Percentiles rank a stretch among this genome's conserved stretches.
phyloP scores from a whole-genome alignment of 2,113 vertebrate genomes.

The Lamprotornis superbus region DNA sequence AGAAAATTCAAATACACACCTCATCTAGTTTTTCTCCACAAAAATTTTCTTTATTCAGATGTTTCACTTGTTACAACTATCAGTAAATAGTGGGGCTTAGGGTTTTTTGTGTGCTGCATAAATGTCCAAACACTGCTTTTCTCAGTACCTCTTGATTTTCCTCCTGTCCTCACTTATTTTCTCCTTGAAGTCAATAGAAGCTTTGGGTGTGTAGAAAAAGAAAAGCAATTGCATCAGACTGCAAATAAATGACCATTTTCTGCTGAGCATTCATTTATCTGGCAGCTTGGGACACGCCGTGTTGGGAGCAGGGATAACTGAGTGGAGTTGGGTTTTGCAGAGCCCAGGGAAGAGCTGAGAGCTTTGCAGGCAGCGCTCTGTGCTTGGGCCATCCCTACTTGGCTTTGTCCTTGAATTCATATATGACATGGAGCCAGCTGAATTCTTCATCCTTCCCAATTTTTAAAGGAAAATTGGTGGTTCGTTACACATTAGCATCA shows the following conservation, averaged over 20 bases:
- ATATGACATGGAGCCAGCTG: fast-evolving
- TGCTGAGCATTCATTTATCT: background rate
- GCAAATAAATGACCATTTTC: background rate
- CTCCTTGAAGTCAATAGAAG: background rate
- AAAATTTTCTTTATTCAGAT: background rate
- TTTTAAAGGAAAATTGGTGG: too few species aligned
- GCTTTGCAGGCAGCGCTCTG: fast-evolving
- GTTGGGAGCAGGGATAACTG: background rate
- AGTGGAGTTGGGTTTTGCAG: background rate
- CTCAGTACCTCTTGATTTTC: background rate
- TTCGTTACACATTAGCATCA: fast-evolving
- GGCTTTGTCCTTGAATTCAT: background rate
- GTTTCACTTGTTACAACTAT: background rate
- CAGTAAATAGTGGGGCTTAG: background rate
- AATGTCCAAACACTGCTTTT: background rate
- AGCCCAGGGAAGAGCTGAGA: background rate
- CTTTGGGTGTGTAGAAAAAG: background rate
- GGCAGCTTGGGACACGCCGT: background rate
- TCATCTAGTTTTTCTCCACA: background rate
- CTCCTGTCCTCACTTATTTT: background rate
- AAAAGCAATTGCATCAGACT: slow-evolving; percentile 1
- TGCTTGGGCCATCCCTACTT: background rate
- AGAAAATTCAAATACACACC: background rate
- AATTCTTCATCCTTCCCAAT: background rate
- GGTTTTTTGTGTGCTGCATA: background rate